Percentiles rank a stretch among this genome's conserved stretches.
Evolutionary conservation across 2,888 invertebrate species (phyloP).

Genomic region (Aporophyla nigra): DNA sequence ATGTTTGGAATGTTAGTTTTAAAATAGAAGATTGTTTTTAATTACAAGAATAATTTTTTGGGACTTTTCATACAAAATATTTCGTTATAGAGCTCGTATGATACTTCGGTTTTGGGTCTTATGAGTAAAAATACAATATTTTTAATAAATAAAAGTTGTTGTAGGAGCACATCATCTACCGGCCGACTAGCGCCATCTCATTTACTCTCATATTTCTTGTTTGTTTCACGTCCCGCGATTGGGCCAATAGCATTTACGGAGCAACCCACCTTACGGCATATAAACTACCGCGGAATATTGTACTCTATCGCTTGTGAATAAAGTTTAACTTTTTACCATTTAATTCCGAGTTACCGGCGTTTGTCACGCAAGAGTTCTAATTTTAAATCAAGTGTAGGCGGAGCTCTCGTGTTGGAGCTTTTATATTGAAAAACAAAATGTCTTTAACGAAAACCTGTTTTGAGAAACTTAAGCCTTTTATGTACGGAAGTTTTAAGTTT

Average conservation of each 20-base stretch:
- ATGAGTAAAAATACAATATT: conserved; percentile 20
- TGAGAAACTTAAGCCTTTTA: conserved; percentile 90
- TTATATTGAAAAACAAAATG: conserved; percentile 90
- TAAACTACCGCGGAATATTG: conserved; percentile 88
- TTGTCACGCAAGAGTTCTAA: conserved; percentile 91
- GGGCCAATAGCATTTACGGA: conserved; percentile 90
- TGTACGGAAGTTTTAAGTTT: conserved; percentile 86
- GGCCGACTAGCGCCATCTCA: conserved; percentile 81
- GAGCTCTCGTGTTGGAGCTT: conserved; percentile 88
- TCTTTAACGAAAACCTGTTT: conserved; percentile 90
- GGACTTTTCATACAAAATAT: conserved; percentile 2
- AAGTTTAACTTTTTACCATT: conserved; percentile 90
- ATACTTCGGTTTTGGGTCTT: conserved; percentile 34
- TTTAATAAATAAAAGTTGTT: conserved; percentile 55
- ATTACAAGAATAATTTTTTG: conserved; percentile 49
- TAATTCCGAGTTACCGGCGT: conserved; percentile 89
- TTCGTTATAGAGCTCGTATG: conserved; percentile 1
- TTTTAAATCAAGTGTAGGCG: conserved; percentile 91
- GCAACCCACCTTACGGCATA: conserved; percentile 89
- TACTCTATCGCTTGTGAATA: conserved; percentile 88
- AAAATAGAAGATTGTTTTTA: conserved; percentile 64
- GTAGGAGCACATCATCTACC: conserved; percentile 59
- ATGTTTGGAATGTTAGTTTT: conserved; percentile 72
- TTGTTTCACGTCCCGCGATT: conserved; percentile 89
- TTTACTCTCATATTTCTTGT: conserved; percentile 87